Conservation (phyloP, 2,888 invertebrate genomes). For the Arrhopalites spinosus region DNA sequence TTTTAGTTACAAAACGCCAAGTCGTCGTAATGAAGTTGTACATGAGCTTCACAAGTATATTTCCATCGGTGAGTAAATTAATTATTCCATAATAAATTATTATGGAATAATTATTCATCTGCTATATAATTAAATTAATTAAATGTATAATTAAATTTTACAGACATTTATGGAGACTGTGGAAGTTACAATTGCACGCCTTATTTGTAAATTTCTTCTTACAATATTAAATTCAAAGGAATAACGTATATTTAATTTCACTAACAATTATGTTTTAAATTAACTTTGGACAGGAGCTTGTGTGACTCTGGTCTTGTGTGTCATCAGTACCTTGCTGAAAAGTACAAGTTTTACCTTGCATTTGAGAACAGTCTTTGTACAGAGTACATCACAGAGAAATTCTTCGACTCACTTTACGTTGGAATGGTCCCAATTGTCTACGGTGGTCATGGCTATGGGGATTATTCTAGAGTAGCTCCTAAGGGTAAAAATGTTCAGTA, state of each 20-base stretch:
- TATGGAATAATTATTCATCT: neutral
- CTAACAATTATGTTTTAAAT: too few relatives aligned
- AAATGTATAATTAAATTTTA: neutral
- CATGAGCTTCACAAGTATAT: conserved; percentile 52
- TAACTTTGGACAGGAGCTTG: conserved; percentile 34
- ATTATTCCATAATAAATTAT: neutral
- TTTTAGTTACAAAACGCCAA: conserved; percentile 38
- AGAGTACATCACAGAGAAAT: conserved; percentile 56
- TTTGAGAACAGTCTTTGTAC: conserved; percentile 57
- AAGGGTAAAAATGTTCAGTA: conserved; percentile 56
- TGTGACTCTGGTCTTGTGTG: conserved; percentile 47
- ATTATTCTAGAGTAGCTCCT: conserved; percentile 57
- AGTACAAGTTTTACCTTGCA: conserved; percentile 57
- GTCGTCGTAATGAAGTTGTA: conserved; percentile 52
- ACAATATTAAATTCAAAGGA: too few relatives aligned
- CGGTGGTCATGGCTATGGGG: conserved; percentile 56
- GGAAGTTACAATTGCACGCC: conserved; percentile 46
- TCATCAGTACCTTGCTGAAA: conserved; percentile 42
- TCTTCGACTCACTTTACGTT: conserved; percentile 49
- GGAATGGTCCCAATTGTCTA: conserved; percentile 56
- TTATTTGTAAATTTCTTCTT: too few relatives aligned
- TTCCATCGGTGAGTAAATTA: conserved; percentile 28
- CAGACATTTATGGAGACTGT: conserved; percentile 54
- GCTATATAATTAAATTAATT: neutral
- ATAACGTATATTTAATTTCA: too few relatives aligned